Conservation (phyloP, 2,888 invertebrate species). For the Tryphoninae sp. region DNA sequence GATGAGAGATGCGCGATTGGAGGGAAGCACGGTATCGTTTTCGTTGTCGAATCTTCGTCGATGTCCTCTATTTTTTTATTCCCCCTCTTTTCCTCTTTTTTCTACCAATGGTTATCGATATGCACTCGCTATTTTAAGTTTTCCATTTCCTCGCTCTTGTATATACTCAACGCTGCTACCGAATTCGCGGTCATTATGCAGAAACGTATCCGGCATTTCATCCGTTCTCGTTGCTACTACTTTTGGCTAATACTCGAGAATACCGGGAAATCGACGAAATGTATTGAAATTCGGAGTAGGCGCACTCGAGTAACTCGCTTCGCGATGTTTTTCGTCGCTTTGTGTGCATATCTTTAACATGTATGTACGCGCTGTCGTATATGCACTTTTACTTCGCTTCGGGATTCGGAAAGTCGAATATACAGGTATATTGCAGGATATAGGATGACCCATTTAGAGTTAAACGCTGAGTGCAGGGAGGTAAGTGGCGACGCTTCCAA, state of each 20-base stretch:
- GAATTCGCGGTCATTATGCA: constrained; percentile 32
- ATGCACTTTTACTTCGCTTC: no score
- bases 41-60: constrained; percentile 23
- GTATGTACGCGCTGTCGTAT: background rate
- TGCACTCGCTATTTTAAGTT: constrained; percentile 33
- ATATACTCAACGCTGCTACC: background rate
- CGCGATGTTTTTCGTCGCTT: background rate
- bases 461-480: no score
- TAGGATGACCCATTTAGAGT: no score
- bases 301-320: constrained; percentile 26
- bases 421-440: no score
- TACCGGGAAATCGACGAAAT: constrained; percentile 37
- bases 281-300: constrained; percentile 15
- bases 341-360: background rate
- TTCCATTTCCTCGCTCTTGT: background rate
- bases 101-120: constrained; percentile 50
- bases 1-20: constrained; percentile 7
- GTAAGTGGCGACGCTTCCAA: no score
- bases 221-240: background rate
- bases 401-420: no score
- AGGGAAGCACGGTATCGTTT: constrained; percentile 3
- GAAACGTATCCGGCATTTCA: constrained; percentile 35
- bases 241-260: constrained; percentile 30
- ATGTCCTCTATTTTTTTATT: constrained; percentile 14
- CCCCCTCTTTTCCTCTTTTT: background rate